A percentile compares a stretch with the other conserved stretches of the same genome.
Conservation (phyloP, 2,113 vertebrate species). For the Egretta garzetta region DNA sequence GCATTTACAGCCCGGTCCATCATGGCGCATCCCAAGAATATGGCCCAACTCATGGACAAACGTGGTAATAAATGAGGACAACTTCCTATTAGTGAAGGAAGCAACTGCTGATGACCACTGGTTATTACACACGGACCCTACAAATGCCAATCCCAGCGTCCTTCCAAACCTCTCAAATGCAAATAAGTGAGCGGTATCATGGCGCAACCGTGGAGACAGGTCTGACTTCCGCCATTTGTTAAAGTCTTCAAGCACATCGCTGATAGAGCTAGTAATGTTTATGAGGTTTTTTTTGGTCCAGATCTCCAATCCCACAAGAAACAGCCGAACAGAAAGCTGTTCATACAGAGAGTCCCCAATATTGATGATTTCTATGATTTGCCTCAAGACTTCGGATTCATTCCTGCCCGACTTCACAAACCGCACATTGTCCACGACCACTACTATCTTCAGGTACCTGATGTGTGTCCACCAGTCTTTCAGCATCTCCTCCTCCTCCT, state of each 20-base stretch:
- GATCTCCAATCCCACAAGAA: conserved; percentile 57
- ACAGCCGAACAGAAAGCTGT: conserved; percentile 16
- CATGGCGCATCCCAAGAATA: conserved; percentile 60
- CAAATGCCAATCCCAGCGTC: not conserved
- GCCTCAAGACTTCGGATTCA: not conserved
- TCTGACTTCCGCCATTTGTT: not conserved
- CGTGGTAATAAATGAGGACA: not conserved
- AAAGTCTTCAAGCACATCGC: not conserved
- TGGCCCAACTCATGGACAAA: conserved; percentile 72
- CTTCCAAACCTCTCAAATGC: conserved; percentile 25
- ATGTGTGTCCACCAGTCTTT: not conserved
- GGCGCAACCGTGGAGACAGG: not conserved
- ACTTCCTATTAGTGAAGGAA: not conserved
- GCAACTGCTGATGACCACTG: not conserved
- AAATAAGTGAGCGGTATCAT: conserved; percentile 57
- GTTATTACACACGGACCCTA: not conserved
- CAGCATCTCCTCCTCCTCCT: not conserved
- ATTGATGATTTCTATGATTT: conserved; percentile 27
- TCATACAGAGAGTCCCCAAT: not conserved
- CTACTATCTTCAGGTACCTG: not conserved
- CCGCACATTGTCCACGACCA: conserved; percentile 3
- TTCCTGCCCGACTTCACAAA: not conserved
- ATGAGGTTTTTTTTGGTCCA: conserved; percentile 59
- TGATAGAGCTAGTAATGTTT: not conserved
- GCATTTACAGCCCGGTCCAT: not conserved